Evolutionary conservation across 2,888 invertebrate genomes (phyloP).

Genomic region (Drosophila merina): DNA sequence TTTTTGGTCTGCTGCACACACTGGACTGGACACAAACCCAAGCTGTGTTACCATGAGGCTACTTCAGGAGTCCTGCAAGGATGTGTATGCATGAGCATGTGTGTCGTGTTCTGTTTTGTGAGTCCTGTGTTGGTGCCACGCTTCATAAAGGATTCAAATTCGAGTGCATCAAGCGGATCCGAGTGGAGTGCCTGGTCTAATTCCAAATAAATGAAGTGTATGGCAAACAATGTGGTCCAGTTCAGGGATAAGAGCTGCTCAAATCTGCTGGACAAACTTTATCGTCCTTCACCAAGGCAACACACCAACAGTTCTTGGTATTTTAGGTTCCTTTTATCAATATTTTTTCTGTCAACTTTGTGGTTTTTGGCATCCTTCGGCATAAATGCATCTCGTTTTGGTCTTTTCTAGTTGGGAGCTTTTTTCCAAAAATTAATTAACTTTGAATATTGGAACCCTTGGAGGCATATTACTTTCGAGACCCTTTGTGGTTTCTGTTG

Average conservation of each 20-base stretch:
- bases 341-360: conserved; percentile 43
- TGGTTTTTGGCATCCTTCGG: conserved; percentile 29
- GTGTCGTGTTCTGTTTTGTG: conserved; percentile 32
- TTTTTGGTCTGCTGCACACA: conserved; percentile 82
- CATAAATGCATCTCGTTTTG: conserved; percentile 55
- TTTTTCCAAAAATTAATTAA: conserved; percentile 60
- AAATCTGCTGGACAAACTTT: conserved; percentile 41
- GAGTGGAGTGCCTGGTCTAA: conserved; percentile 61
- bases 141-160: conserved; percentile 83
- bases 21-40: conserved; percentile 30
- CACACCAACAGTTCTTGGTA: conserved; percentile 31
- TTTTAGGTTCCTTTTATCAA: conserved; percentile 9
- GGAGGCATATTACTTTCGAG: conserved; percentile 11
- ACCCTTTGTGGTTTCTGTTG: conserved; percentile 52
- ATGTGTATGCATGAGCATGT: conserved; percentile 70
- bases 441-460: conserved; percentile 33
- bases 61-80: conserved; percentile 49
- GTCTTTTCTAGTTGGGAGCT: conserved; percentile 18
- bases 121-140: conserved; percentile 67
- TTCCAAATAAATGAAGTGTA: conserved; percentile 81
- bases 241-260: conserved; percentile 26
- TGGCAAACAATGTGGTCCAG: conserved; percentile 76
- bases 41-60: conserved; percentile 31
- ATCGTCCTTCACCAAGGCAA: conserved; percentile 38
- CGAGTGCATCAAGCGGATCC: conserved; percentile 63